Conservation (phyloP, 2,888 invertebrate species). For the Heliconius hortense region DNA sequence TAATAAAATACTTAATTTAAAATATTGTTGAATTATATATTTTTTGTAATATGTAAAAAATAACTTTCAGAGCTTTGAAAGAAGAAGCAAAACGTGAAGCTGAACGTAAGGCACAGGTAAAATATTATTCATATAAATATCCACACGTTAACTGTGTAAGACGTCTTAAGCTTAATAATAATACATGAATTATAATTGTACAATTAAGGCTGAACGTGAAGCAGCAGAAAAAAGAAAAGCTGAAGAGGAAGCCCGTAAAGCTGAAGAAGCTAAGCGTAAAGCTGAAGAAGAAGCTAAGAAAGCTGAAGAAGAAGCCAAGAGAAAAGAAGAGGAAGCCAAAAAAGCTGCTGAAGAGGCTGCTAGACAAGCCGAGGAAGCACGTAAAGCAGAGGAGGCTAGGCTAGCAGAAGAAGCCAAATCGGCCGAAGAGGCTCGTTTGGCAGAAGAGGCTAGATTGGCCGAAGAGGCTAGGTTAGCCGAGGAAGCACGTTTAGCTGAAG, state of each 20-base stretch:
- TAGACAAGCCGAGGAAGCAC: conserved; percentile 64
- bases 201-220: conserved; percentile 57
- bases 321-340: conserved; percentile 70
- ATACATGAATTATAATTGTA: neutral
- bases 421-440: conserved; percentile 74
- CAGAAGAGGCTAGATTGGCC: conserved; percentile 68
- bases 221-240: conserved; percentile 75
- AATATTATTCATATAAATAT: neutral
- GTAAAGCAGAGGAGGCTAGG: conserved; percentile 72
- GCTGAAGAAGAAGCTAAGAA: conserved; percentile 72
- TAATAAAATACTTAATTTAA: neutral
- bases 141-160: neutral
- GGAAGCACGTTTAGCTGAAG: conserved; percentile 73
- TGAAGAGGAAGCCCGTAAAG: conserved; percentile 80
- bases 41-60: neutral
- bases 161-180: neutral
- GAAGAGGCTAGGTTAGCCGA: conserved; percentile 69
- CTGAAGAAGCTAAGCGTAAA: conserved; percentile 76
- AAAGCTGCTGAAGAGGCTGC: conserved; percentile 78
- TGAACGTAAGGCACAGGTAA: conserved; percentile 76
- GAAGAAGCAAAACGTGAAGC: conserved; percentile 79
- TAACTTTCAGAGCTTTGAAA: conserved; percentile 69
- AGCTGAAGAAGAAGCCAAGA: conserved; percentile 71
- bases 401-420: conserved; percentile 70
- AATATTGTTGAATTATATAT: neutral